Conservation (phyloP, 2,888 invertebrate species). For the Lepidocyrtoides sp. region DNA sequence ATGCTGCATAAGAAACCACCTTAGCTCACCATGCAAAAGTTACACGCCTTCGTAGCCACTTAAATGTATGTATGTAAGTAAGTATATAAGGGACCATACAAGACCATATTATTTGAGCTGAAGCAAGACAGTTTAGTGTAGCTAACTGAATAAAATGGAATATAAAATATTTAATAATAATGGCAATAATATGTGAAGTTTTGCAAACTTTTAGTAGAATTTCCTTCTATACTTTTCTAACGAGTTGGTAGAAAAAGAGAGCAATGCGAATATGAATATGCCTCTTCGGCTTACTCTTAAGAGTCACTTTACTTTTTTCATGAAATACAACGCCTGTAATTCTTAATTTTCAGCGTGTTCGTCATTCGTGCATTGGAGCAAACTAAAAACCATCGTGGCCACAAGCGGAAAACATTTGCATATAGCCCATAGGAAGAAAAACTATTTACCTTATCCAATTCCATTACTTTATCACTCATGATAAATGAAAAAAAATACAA, state of each 20-base stretch:
- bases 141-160: constrained; percentile 6
- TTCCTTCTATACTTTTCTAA: neutral
- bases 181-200: neutral
- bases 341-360: constrained; percentile 10
- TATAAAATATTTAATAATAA: neutral
- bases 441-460: neutral
- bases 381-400: constrained; percentile 22
- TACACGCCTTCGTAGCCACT: neutral
- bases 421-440: constrained; percentile 2
- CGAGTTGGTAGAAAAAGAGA: neutral
- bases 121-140: neutral
- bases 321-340: neutral
- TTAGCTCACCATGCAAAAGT: neutral
- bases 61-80: too few species aligned
- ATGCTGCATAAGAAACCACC: neutral
- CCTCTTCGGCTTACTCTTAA: neutral
- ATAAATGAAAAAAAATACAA: neutral
- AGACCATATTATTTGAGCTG: neutral
- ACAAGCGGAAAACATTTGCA: constrained; percentile 26
- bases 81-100: too few species aligned
- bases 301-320: neutral
- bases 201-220: neutral
- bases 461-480: neutral
- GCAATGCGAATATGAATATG: neutral
- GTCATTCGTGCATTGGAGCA: neutral